phyloP scores from a whole-genome alignment of 1,140 invertebrate species.

The Drosophila nigrodunni region DNA sequence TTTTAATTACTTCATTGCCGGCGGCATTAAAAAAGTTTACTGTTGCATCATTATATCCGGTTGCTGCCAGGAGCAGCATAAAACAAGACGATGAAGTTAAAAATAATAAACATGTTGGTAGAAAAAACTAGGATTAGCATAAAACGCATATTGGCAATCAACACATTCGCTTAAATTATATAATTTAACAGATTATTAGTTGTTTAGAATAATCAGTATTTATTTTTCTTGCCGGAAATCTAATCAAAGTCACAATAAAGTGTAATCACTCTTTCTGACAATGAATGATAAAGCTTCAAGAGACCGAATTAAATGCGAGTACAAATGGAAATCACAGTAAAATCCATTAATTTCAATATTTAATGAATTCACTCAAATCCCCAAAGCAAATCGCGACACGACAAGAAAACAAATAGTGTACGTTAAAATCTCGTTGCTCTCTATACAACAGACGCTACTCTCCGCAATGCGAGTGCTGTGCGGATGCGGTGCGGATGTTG shows the following conservation, averaged over 20 bases:
- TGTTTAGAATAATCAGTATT: too few species aligned
- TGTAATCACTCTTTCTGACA: not conserved
- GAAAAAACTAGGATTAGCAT: conserved; percentile 10
- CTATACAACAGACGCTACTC: conserved; percentile 14
- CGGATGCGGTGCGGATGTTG: conserved; percentile 9
- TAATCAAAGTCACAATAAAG: not conserved
- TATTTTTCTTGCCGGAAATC: not conserved
- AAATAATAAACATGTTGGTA: not conserved
- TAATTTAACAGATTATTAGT: not conserved
- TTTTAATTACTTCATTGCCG: conserved; percentile 60
- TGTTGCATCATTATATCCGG: conserved; percentile 53
- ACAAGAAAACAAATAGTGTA: conserved; percentile 55
- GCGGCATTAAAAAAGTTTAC: conserved; percentile 60
- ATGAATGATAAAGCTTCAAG: not conserved
- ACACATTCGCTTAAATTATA: not conserved
- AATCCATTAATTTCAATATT: conserved; percentile 53
- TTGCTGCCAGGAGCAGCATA: conserved; percentile 31
- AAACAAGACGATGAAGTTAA: not conserved
- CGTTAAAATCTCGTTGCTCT: conserved; percentile 50
- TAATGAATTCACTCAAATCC: conserved; percentile 45
- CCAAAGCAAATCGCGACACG: conserved; percentile 35
- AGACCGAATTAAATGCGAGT: not conserved
- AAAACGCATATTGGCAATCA: conserved; percentile 8
- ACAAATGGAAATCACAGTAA: conserved; percentile 19
- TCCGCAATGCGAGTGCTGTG: not conserved